Evolutionary conservation across 2,113 vertebrate genomes (phyloP).

Genomic region (Bos javanicus): DNA sequence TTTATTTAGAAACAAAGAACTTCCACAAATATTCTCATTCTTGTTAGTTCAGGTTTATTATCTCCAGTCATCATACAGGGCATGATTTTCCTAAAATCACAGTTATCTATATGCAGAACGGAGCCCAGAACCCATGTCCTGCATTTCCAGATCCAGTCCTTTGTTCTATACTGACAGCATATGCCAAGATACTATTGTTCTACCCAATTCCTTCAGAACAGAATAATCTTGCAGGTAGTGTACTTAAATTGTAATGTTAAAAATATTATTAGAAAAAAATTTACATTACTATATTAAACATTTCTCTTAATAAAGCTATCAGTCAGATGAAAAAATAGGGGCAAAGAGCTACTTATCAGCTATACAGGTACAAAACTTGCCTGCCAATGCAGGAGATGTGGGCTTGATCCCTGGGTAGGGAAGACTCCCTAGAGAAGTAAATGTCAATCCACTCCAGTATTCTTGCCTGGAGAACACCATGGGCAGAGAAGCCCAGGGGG

Average conservation of each 20-base stretch:
- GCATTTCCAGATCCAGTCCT: not conserved
- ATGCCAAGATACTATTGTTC: not conserved
- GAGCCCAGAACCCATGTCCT: not conserved
- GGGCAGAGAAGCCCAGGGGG: not conserved
- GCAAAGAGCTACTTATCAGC: not conserved
- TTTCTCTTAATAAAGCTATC: slow-evolving; percentile 8
- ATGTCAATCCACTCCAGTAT: not conserved
- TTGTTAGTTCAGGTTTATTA: not conserved
- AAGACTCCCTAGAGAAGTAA: not conserved
- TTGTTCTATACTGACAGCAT: not conserved
- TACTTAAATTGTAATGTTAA: not conserved
- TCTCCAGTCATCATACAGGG: not conserved
- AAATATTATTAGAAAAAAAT: not conserved
- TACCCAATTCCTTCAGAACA: not conserved
- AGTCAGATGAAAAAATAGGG: not conserved
- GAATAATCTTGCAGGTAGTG: not conserved
- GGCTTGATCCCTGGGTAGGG: not conserved
- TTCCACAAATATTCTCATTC: not conserved
- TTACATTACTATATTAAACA: not conserved
- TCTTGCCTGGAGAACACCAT: not conserved
- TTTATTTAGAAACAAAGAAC: not conserved
- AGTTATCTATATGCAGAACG: not conserved
- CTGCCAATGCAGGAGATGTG: not conserved
- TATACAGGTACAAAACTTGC: not conserved
- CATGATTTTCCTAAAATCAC: not conserved